Evolutionary conservation across 1,140 invertebrate genomes (phyloP), one percentile per base, ranked within the genome.

Genomic region (Acromyrmex heyeri): DNA sequence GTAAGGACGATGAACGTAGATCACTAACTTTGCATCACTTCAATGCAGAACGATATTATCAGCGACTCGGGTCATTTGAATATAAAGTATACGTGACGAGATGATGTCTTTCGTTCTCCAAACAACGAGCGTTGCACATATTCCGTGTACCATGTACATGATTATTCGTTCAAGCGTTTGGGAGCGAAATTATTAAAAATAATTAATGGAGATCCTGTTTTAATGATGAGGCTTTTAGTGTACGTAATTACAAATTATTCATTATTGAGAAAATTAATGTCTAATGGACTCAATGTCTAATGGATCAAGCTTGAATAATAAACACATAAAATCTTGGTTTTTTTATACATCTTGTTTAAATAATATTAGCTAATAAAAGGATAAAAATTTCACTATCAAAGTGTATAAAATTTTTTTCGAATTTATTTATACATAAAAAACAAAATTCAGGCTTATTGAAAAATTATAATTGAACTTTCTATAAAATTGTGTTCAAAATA

Each of bases 1-100:
- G 78, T 81, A 81, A 81, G 34, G 53, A 81, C 70, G 78, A 81
- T 59, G 78, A 81, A 81, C 64, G 65, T 21, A 50, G 78, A 14
- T 12, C 62, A 8, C 50, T 81, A 81, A 81, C 78, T 81, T 81
- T 61, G 64, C 30, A 24, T 44, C 64, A 21, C n/a, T 81, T 81
- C 78, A 44, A 81, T 16, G 53, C 34, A n/a, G 64, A 79, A 67
- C 1, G 14, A 81, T 38, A 50, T 57, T 57, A 30, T 50, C 48
- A 16, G 34, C 16, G 78, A 81, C 55, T 81, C 34, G 53, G 21
- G 10, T 70, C 34, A 38, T 81, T 81, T 81, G 53, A 81, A 81
- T 81, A 70, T 57, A 81, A 81, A 81, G 50, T 70, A 70, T 48
- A 70, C n/a, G 44, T 53, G 64, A 69, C 50, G 30, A 30, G 48